Evolutionary conservation across 1,140 invertebrate species (phyloP), one percentile per base, ranked within the genome.

Genomic region (Chironomus tepperi): DNA sequence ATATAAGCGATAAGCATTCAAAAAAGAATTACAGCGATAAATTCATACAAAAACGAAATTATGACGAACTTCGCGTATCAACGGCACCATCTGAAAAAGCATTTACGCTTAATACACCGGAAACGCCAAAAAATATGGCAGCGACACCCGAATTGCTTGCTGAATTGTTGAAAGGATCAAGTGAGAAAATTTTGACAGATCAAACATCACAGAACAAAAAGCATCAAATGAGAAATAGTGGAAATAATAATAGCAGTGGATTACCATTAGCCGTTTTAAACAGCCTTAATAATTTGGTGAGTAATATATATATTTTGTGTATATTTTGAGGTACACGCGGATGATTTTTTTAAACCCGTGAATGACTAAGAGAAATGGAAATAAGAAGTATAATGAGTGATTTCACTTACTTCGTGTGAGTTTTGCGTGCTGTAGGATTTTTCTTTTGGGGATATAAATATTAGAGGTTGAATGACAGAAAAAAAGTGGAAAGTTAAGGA

Each of bases 101-200:
- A 34, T 67, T 72, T 42, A 15, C 0, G 24, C 12, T 65, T n/a
- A 47, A 18, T 19, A 70, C 65, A 70, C 57, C 65, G 34, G 67
- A 74, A 42, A 64, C 75, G 77, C 74, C 65, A 9, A 75, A 77
- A 64, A 78, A 78, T 75, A 80, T 87, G 18, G 87, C 88, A 77
- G 87, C 89, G 2, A 89, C 88, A 73, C 88, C 87, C 0, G 89
- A 92, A 78, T 81, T 92, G 24, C 81, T 93, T 42, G 89, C 89
- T 12, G 89, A 91, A 79, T 82, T 93, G 57, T 84, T 93, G 15
- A 86, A 89, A 74, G 90, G 90, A 18, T 91, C 89, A 77, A 92
- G 90, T 10, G 91, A 93, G 80, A 87, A 89, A 74, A 83, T 91
- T 43, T 87, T 88, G 6, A 87, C 86, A 42, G 84, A 82, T 75